These are phyloP conservation scores for Phalacrocorax brasilianus DNA, from an alignment of 2,113 vertebrate genomes.

Conservation along the genomic window DNA sequence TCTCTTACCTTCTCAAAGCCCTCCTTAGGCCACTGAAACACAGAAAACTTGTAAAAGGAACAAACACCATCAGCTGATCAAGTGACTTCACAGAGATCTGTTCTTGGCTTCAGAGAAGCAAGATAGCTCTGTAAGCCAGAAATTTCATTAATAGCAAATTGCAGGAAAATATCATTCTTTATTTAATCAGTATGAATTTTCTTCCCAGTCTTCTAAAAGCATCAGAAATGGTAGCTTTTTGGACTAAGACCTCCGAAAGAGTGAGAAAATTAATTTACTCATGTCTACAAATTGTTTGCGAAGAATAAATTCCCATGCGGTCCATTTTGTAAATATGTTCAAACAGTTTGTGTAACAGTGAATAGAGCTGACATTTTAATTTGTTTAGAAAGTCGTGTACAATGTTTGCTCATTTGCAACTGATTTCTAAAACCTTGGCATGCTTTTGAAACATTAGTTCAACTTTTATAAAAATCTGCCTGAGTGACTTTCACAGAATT, in stretches of 20 bases:
- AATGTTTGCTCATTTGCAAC: conserved; percentile 41
- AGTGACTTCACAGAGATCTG: neutral
- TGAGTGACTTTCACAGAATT: neutral
- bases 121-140: neutral
- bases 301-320: conserved; percentile 28
- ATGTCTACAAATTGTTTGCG: neutral
- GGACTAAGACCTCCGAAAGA: neutral
- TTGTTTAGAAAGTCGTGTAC: conserved; percentile 36
- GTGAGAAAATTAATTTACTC: conserved; percentile 21
- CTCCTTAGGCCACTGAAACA: neutral
- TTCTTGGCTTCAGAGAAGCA: neutral
- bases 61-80: neutral
- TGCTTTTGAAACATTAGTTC: neutral
- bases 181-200: neutral
- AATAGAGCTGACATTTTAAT: conserved; percentile 52
- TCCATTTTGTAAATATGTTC: conserved; percentile 44
- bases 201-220: neutral
- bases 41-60: neutral
- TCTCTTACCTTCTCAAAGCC: neutral
- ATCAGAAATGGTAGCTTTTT: neutral
- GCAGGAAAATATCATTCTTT: neutral
- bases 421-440: conserved; percentile 43
- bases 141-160: neutral
- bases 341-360: conserved; percentile 23
- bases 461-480: neutral